Conservation (phyloP, 2,797 vertebrate genomes). For the Sebastes cheni region DNA sequence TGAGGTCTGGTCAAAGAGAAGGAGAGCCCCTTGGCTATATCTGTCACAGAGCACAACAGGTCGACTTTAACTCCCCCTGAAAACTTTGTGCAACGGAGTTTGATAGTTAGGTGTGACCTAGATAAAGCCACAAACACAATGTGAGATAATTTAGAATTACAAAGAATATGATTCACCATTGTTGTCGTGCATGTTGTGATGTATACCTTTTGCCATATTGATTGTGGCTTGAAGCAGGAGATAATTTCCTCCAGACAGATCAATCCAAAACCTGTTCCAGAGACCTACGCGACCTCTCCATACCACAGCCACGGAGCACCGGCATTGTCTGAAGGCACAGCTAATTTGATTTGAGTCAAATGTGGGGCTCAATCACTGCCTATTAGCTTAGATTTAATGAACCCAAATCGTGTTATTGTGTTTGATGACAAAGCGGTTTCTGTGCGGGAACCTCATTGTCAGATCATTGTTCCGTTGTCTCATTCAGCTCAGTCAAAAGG, state of each 20-base stretch:
- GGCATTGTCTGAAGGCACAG: slow-evolving; percentile 67
- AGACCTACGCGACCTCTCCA: slow-evolving; percentile 54
- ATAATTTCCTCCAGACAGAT: slow-evolving; percentile 57
- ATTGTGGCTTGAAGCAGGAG: slow-evolving; percentile 31
- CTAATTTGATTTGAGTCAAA: slow-evolving; percentile 82
- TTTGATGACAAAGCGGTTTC: slow-evolving; percentile 82
- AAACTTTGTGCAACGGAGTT: slow-evolving; percentile 54
- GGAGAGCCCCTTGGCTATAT: slow-evolving; percentile 72
- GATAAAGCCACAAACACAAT: slow-evolving; percentile 13
- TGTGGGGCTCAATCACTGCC: slow-evolving; percentile 78
- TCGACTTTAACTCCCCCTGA: slow-evolving; percentile 50
- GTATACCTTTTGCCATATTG: slow-evolving; percentile 30
- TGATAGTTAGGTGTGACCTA: slow-evolving; percentile 16
- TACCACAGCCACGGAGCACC: slow-evolving; percentile 43
- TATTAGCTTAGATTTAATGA: slow-evolving; percentile 84
- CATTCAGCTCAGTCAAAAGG: slow-evolving; percentile 76
- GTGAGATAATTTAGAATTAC: neutral
- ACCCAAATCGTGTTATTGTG: slow-evolving; percentile 83
- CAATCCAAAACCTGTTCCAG: slow-evolving; percentile 73
- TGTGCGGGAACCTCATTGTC: slow-evolving; percentile 79
- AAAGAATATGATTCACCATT: neutral
- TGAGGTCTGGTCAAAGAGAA: slow-evolving; percentile 65
- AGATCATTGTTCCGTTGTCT: slow-evolving; percentile 79
- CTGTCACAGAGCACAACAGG: slow-evolving; percentile 68
- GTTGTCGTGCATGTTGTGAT: neutral